Percentiles rank a stretch among this genome's conserved stretches.
Evolutionary conservation across 2,888 invertebrate species (phyloP).

Genomic region (Thera britannica): DNA sequence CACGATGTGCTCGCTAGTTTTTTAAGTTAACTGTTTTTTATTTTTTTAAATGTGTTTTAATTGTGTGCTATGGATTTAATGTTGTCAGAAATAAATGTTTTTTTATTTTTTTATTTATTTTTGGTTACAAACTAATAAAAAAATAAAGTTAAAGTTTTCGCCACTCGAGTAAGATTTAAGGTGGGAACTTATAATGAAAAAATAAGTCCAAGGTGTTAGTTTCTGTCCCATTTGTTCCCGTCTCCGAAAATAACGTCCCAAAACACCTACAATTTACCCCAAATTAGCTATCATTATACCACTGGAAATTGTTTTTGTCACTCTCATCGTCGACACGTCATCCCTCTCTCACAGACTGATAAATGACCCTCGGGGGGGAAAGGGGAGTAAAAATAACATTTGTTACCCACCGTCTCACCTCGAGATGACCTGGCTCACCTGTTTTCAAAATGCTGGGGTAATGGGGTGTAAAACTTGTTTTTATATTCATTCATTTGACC

Average conservation of each 20-base stretch:
- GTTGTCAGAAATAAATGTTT: too few relatives aligned
- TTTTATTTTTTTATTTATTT: too few relatives aligned
- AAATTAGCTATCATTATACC: conserved; percentile 23
- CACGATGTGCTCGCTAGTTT: too few relatives aligned
- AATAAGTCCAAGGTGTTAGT: not conserved
- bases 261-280: conserved; percentile 18
- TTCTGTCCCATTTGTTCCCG: not conserved
- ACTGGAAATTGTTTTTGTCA: conserved; percentile 27
- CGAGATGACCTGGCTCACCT: conserved; percentile 9
- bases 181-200: too few relatives aligned
- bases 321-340: conserved; percentile 14
- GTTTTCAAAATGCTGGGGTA: conserved; percentile 9
- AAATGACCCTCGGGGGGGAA: conserved; percentile 18
- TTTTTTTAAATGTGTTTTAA: too few relatives aligned
- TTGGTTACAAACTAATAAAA: too few relatives aligned
- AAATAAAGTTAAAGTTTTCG: too few relatives aligned
- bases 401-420: conserved; percentile 11
- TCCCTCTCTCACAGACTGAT: conserved; percentile 9
- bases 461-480: conserved; percentile 1
- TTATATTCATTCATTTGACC: not conserved
- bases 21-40: too few relatives aligned
- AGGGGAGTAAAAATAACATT: conserved; percentile 20
- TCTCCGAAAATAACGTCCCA: conserved; percentile 7
- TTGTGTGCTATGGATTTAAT: too few relatives aligned
- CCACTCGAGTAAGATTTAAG: too few relatives aligned